Evolutionary conservation across 2,113 vertebrate species (phyloP).

Genomic region (Nyctibius bracteatus): DNA sequence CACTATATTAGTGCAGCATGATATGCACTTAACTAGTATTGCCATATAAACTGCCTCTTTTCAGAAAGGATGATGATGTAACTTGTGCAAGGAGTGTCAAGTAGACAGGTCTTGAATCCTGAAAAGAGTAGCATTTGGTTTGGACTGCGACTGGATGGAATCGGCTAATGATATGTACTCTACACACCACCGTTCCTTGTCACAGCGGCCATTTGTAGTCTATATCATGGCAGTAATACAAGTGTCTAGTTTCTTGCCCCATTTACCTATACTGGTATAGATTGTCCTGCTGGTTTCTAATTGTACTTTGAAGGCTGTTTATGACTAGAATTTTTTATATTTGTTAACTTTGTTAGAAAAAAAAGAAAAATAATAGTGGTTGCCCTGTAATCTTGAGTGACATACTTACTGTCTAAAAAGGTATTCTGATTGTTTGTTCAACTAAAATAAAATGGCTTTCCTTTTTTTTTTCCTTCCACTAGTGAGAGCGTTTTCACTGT

Average conservation of each 20-base stretch:
- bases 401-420: slow-evolving; percentile 36
- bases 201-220: slow-evolving; percentile 65
- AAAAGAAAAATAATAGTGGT: slow-evolving; percentile 69
- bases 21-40: slow-evolving; percentile 90
- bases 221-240: slow-evolving; percentile 71
- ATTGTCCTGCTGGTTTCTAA: slow-evolving; percentile 72
- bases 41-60: slow-evolving; percentile 91
- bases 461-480: not conserved
- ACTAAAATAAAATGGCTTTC: slow-evolving; percentile 29
- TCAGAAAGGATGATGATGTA: slow-evolving; percentile 80
- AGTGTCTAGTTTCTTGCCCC: slow-evolving; percentile 71
- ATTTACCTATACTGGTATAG: slow-evolving; percentile 66
- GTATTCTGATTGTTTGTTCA: slow-evolving; percentile 22
- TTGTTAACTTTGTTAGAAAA: slow-evolving; percentile 78
- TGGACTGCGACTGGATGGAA: slow-evolving; percentile 69
- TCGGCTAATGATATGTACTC: slow-evolving; percentile 53
- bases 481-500: slow-evolving; percentile 8
- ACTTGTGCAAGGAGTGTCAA: slow-evolving; percentile 79
- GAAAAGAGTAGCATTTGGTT: slow-evolving; percentile 72
- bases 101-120: slow-evolving; percentile 63
- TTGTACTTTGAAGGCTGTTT: slow-evolving; percentile 75
- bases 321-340: slow-evolving; percentile 79
- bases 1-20: slow-evolving; percentile 99
- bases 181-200: slow-evolving; percentile 49
- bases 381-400: slow-evolving; percentile 59